These are phyloP conservation scores for Lithobius niger DNA, from an alignment of 1,140 invertebrate species.

Conservation along the genomic window DNA sequence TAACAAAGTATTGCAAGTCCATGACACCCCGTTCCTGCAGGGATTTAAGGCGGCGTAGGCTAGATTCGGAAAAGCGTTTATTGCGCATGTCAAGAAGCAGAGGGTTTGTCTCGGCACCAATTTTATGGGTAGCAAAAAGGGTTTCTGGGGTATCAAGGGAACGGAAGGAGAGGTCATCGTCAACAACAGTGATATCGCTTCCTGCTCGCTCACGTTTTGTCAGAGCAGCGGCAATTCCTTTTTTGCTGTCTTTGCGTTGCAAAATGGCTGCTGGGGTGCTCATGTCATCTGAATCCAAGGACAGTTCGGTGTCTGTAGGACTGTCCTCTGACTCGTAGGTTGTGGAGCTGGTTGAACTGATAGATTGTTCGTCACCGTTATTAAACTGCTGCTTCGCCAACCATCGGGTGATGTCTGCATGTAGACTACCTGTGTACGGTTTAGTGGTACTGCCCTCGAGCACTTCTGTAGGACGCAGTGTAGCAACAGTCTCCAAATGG, in stretches of 20 bases:
- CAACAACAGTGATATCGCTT: constrained; percentile 8
- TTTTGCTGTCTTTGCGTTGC: background rate
- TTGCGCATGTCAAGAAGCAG: background rate
- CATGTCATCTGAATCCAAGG: constrained; percentile 23
- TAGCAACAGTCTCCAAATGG: background rate
- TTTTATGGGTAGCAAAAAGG: background rate
- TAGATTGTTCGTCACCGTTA: constrained; percentile 18
- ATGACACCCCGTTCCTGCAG: background rate
- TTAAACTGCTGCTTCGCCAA: constrained; percentile 4
- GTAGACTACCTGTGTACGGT: background rate
- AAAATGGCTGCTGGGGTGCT: background rate
- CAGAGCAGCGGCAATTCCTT: background rate
- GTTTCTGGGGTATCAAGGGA: constrained; percentile 2
- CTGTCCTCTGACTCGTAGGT: constrained; percentile 24
- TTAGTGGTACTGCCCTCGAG: background rate
- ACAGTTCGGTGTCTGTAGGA: constrained; percentile 25
- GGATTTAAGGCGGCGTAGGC: background rate
- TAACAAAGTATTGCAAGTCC: constrained; percentile 7
- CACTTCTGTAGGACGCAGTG: background rate
- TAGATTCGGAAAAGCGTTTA: background rate
- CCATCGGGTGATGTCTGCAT: constrained; percentile 7
- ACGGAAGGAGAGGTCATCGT: constrained; percentile 1
- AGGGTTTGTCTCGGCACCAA: background rate
- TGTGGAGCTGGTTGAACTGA: constrained; percentile 19
- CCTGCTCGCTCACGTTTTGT: background rate